phyloP scores from a whole-genome alignment of 2,888 invertebrate genomes.

The Eledona agricola region DNA sequence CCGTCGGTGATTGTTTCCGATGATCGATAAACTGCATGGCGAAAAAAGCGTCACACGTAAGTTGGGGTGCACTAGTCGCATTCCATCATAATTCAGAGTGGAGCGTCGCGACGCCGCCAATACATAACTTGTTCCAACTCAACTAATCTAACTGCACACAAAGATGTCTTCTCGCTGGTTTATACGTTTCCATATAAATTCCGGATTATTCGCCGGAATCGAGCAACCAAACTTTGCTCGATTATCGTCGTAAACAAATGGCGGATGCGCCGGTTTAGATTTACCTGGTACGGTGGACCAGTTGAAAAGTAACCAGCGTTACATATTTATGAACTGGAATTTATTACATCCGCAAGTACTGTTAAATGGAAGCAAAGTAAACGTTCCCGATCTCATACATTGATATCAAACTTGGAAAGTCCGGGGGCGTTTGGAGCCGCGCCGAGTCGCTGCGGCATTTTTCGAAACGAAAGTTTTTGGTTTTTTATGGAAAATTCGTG shows the following conservation, averaged over 20 bases:
- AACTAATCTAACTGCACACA: conserved; percentile 32
- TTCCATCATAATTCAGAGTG: conserved; percentile 24
- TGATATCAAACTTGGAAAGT: too few relatives aligned
- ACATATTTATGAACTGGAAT: conserved; percentile 36
- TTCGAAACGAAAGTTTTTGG: too few relatives aligned
- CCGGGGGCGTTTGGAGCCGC: too few relatives aligned
- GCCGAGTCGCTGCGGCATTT: too few relatives aligned
- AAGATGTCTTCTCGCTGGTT: conserved; percentile 28
- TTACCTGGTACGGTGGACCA: too few relatives aligned
- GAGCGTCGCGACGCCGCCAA: conserved; percentile 21
- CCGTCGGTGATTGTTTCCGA: conserved; percentile 38
- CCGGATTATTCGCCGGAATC: conserved; percentile 3
- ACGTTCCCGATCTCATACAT: conserved; percentile 20
- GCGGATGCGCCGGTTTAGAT: conserved; percentile 33
- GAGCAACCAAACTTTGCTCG: conserved; percentile 2
- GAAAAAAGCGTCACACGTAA: too few relatives aligned
- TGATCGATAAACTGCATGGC: conserved; percentile 39
- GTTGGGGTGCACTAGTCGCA: too few relatives aligned
- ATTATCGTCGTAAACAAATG: conserved; percentile 14
- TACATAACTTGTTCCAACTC: conserved; percentile 28
- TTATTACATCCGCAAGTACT: conserved; percentile 31
- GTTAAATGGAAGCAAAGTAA: conserved; percentile 18
- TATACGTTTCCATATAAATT: conserved; percentile 25
- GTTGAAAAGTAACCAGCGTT: conserved; percentile 23
- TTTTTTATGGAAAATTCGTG: too few relatives aligned